A percentile compares a stretch with the other conserved stretches of the same genome.
These are phyloP conservation scores for Ascaphus truei DNA, from an alignment of 2,113 vertebrate genomes.

Conservation along the genomic window DNA sequence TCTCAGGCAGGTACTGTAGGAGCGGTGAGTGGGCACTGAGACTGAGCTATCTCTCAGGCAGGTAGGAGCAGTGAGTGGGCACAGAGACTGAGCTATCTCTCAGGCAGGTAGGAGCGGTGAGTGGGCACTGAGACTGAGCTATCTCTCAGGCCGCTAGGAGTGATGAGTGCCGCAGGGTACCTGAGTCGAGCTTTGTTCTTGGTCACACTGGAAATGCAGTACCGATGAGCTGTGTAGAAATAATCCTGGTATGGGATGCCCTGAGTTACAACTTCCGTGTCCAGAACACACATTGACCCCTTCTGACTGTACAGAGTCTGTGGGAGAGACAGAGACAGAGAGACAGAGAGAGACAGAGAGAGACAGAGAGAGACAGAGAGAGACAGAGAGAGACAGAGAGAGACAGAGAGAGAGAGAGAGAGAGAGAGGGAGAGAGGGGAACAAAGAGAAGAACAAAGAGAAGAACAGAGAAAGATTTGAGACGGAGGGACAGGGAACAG, in stretches of 20 bases:
- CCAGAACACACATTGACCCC: conserved; percentile 66
- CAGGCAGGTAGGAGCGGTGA: background rate
- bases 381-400: too few relatives aligned
- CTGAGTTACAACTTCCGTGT: conserved; percentile 85
- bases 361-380: too few relatives aligned
- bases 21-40: background rate
- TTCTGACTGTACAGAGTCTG: conserved; percentile 46
- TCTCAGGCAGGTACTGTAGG: background rate
- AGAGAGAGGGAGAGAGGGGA: too few relatives aligned
- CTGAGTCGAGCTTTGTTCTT: conserved; percentile 82
- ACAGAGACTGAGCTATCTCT: too few relatives aligned
- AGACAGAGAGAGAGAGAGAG: too few relatives aligned
- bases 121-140: background rate
- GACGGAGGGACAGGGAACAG: background rate
- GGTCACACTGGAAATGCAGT: conserved; percentile 79
- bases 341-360: background rate
- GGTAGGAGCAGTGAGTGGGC: background rate
- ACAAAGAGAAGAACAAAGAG: background rate
- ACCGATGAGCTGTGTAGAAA: conserved; percentile 86
- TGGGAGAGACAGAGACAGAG: background rate
- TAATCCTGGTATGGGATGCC: conserved; percentile 92
- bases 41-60: background rate
- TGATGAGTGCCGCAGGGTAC: conserved; percentile 41
- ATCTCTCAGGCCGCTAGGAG: too few relatives aligned
- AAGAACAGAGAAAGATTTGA: background rate